Evolutionary conservation across 2,113 vertebrate species (phyloP).

Genomic region (Hucho hucho): DNA sequence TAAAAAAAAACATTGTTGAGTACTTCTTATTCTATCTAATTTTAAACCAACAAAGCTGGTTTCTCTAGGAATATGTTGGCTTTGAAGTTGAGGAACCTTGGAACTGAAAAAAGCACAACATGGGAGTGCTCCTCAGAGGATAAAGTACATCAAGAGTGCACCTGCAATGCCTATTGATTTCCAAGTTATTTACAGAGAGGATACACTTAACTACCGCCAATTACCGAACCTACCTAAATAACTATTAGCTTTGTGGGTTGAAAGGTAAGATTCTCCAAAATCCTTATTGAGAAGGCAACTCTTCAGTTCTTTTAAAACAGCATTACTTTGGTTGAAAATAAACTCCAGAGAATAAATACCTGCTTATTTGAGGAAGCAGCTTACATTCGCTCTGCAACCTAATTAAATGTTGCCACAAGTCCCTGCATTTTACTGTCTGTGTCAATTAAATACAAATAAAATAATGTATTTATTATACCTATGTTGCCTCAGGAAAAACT

Average conservation of each 20-base stretch:
- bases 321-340: neutral
- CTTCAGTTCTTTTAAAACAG: conserved; percentile 52
- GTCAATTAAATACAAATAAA: neutral
- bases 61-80: conserved; percentile 61
- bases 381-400: neutral
- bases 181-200: conserved; percentile 42
- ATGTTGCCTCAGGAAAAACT: too few species aligned
- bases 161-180: conserved; percentile 29
- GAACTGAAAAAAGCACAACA: conserved; percentile 33
- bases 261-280: conserved; percentile 38
- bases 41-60: conserved; percentile 63
- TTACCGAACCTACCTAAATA: conserved; percentile 57
- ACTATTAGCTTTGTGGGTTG: conserved; percentile 34
- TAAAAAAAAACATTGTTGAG: neutral
- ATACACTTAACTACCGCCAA: conserved; percentile 58
- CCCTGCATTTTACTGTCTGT: neutral
- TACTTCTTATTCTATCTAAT: conserved; percentile 42
- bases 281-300: conserved; percentile 47
- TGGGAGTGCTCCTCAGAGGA: conserved; percentile 49
- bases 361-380: neutral
- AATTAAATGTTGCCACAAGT: neutral
- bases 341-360: neutral
- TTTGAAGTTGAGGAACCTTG: conserved; percentile 63
- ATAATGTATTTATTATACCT: too few species aligned
- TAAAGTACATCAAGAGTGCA: conserved; percentile 63